A percentile compares a stretch with the other conserved stretches of the same genome.
Conservation (phyloP, 2,888 invertebrate species). For the Philhelius pedissequus region DNA sequence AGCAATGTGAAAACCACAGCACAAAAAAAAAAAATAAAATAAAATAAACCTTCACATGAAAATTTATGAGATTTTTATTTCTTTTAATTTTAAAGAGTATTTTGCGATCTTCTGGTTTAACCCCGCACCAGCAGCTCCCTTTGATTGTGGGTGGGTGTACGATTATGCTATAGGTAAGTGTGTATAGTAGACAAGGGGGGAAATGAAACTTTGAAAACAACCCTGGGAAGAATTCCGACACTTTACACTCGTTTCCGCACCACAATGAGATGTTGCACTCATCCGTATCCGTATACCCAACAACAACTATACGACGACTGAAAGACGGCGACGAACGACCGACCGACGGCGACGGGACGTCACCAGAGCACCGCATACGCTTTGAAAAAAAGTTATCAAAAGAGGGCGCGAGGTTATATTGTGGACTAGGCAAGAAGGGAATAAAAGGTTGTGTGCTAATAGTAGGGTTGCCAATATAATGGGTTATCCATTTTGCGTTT, state of each 20-base stretch:
- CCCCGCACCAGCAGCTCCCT: not conserved
- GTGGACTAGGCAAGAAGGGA: not conserved
- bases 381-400: constrained; percentile 1
- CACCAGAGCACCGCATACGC: not conserved
- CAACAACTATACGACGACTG: not conserved
- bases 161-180: not conserved
- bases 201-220: not conserved
- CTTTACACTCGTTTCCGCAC: constrained; percentile 34
- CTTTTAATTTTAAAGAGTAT: constrained; percentile 49
- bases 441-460: not conserved
- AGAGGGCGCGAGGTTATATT: not conserved
- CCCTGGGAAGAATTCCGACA: constrained; percentile 49
- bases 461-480: not conserved
- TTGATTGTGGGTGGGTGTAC: constrained; percentile 2
- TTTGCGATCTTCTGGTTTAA: not conserved
- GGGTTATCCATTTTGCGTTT: too few species aligned
- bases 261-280: not conserved
- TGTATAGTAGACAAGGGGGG: too few species aligned
- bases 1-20: constrained; percentile 12
- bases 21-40: not conserved
- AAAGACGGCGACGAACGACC: too few species aligned
- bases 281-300: not conserved
- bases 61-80: constrained; percentile 63
- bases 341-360: not conserved
- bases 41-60: constrained; percentile 30